Evolutionary conservation across 2,888 invertebrate species (phyloP).

Genomic region (Diplolepis rosae): DNA sequence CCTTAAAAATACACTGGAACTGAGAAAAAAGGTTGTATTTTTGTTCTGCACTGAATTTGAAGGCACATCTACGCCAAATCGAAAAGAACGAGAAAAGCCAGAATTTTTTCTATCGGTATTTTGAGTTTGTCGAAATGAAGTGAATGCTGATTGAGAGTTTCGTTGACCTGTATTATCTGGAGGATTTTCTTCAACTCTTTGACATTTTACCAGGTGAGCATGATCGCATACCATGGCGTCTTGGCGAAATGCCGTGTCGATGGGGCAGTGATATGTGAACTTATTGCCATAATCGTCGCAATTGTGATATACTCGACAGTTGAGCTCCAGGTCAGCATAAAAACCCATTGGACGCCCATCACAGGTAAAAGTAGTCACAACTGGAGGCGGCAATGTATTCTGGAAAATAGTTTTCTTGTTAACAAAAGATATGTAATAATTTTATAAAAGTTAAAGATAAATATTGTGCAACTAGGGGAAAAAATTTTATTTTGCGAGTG

Average conservation of each 20-base stretch:
- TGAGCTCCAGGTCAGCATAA: constrained; percentile 62
- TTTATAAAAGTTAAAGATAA: no score
- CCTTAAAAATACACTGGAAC: constrained; percentile 51
- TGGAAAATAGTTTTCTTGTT: no score
- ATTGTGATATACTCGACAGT: constrained; percentile 65
- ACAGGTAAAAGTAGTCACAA: constrained; percentile 62
- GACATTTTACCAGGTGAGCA: constrained; percentile 66
- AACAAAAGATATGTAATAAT: no score
- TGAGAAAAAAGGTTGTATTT: constrained; percentile 50
- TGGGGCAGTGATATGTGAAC: constrained; percentile 66
- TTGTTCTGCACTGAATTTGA: constrained; percentile 32
- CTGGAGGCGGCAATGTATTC: constrained; percentile 58
- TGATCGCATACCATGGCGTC: constrained; percentile 68
- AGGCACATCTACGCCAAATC: constrained; percentile 37
- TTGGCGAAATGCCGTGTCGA: constrained; percentile 67
- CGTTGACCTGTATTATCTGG: background rate
- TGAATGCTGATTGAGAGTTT: background rate
- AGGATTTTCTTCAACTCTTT: background rate
- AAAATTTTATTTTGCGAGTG: no score
- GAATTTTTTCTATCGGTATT: background rate
- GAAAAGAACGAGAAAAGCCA: constrained; percentile 40
- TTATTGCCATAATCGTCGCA: constrained; percentile 69
- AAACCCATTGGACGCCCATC: constrained; percentile 59
- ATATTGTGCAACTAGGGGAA: no score
- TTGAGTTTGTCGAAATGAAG: background rate